A percentile compares a stretch with the other conserved stretches of the same genome.
These are phyloP conservation scores for Scrobipalpa costella DNA, from an alignment of 2,888 invertebrate genomes.

Conservation along the genomic window DNA sequence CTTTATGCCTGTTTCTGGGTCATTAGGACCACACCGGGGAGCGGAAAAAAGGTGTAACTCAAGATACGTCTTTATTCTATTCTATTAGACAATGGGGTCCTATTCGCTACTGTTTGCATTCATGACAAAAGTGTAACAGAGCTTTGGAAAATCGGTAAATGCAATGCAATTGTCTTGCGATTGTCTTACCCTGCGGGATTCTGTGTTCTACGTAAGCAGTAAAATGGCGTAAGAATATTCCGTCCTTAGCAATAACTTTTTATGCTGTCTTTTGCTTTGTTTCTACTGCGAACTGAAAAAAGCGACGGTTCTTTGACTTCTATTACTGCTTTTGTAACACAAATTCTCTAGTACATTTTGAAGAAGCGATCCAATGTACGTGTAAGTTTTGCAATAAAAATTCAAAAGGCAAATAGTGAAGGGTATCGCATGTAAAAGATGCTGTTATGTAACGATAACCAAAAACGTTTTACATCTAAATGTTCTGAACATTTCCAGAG, in stretches of 20 bases:
- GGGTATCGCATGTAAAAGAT: too few species aligned
- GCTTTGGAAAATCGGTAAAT: slow-evolving; percentile 43
- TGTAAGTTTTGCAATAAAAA: background rate
- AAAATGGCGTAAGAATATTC: slow-evolving; percentile 47
- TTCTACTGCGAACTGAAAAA: background rate
- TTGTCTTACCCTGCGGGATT: slow-evolving; percentile 58
- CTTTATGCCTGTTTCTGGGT: slow-evolving; percentile 49
- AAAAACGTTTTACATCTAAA: slow-evolving; percentile 45
- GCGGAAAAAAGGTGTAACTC: slow-evolving; percentile 30
- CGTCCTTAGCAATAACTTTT: slow-evolving; percentile 55
- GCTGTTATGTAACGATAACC: slow-evolving; percentile 44
- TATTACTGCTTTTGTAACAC: background rate
- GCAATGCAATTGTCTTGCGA: slow-evolving; percentile 41
- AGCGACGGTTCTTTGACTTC: background rate
- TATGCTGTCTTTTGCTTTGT: slow-evolving; percentile 45
- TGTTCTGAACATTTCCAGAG: slow-evolving; percentile 29
- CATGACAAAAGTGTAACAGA: slow-evolving; percentile 33
- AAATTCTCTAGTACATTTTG: background rate
- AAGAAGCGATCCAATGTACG: background rate
- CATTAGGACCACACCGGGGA: slow-evolving; percentile 40
- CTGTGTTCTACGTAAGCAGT: slow-evolving; percentile 50
- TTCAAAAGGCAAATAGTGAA: too few species aligned
- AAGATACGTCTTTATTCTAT: slow-evolving; percentile 40
- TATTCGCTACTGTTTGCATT: slow-evolving; percentile 60
- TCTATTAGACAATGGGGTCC: slow-evolving; percentile 38